phyloP scores from a whole-genome alignment of 2,113 vertebrate species.

The Dendrocopos noguchii region DNA sequence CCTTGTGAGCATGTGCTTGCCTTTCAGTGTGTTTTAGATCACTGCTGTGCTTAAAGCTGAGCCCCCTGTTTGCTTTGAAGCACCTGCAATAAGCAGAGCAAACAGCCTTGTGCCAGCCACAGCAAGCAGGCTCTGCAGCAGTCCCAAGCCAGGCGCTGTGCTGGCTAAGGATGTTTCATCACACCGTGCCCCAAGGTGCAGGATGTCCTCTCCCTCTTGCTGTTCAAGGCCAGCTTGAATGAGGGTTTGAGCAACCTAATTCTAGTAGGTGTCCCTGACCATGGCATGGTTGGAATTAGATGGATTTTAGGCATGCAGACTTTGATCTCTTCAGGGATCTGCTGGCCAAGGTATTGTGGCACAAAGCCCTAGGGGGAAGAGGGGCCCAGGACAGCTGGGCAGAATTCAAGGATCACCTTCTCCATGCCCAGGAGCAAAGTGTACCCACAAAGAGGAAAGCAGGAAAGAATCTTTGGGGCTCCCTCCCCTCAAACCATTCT shows the following conservation, averaged over 20 bases:
- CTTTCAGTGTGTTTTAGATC: neutral
- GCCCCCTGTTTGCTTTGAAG: neutral
- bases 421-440: no score
- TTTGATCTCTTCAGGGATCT: no score
- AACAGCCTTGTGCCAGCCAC: neutral
- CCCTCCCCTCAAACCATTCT: neutral
- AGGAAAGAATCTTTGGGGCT: neutral
- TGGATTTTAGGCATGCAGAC: no score
- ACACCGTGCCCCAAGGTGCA: fast-evolving
- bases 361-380: no score
- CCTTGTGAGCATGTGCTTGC: neutral
- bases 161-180: neutral
- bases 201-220: neutral
- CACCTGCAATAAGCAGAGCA: neutral
- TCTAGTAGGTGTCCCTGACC: neutral
- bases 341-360: no score
- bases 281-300: neutral
- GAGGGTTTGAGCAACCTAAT: neutral
- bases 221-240: neutral
- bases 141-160: neutral
- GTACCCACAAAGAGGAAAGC: no score
- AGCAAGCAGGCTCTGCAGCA: neutral
- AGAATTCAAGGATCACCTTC: no score
- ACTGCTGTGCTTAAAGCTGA: neutral
- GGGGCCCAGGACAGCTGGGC: no score